Conservation (phyloP, 2,888 invertebrate species). For the Ormyrus thymus region DNA sequence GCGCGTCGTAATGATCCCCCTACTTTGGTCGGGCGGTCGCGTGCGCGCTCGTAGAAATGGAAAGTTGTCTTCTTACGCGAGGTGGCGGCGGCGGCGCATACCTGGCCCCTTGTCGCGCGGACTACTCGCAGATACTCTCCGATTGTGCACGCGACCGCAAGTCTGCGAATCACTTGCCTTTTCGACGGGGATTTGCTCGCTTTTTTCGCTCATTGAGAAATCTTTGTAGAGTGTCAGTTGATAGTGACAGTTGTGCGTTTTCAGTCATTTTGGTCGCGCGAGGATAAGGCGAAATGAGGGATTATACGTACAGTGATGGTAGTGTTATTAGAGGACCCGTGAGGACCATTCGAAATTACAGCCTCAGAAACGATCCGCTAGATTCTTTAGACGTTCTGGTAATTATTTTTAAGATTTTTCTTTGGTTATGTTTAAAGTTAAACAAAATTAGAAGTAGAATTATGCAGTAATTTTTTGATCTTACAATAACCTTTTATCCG, state of each 20-base stretch:
- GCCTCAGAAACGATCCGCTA: not conserved
- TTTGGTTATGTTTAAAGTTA: not conserved
- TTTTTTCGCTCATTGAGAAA: too few species aligned
- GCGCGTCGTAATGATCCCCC: constrained; percentile 19
- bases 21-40: constrained; percentile 51
- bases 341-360: not conserved
- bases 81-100: constrained; percentile 8
- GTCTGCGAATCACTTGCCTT: too few species aligned
- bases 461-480: too few species aligned
- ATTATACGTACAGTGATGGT: constrained; percentile 44
- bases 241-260: not conserved
- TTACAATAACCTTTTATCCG: too few species aligned
- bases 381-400: constrained; percentile 28
- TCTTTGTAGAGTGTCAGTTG: not conserved
- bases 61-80: constrained; percentile 67
- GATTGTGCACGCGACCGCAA: not conserved
- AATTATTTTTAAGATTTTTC: constrained; percentile 16
- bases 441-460: not conserved
- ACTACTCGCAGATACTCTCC: constrained; percentile 22
- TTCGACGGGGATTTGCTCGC: too few species aligned
- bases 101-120: constrained; percentile 27
- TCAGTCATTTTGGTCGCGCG: not conserved
- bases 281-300: constrained; percentile 41
- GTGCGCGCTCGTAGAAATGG: constrained; percentile 65
- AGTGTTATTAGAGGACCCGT: constrained; percentile 11